phyloP scores from a whole-genome alignment of 2,113 vertebrate species.

The Rhodinocichla rosea region DNA sequence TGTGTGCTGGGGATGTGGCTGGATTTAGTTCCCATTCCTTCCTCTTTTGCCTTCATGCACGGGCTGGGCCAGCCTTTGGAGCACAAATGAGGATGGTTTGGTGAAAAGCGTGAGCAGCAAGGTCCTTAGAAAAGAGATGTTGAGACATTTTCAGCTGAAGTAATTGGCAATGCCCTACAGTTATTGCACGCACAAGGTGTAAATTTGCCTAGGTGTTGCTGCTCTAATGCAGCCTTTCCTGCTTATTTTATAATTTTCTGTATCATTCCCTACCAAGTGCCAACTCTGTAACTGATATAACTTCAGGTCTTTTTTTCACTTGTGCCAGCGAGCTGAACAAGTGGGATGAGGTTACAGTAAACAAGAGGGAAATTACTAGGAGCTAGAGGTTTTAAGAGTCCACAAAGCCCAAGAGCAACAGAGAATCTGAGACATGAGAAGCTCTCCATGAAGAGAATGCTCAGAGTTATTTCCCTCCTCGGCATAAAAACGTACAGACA shows the following conservation, averaged over 20 bases:
- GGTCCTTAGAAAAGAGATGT: background rate
- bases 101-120: background rate
- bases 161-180: background rate
- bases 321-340: background rate
- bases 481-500: background rate
- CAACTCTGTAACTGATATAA: background rate
- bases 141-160: background rate
- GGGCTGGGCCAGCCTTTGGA: background rate
- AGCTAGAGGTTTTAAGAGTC: background rate
- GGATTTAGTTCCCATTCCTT: background rate
- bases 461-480: background rate
- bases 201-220: slow-evolving; percentile 8
- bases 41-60: background rate
- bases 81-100: background rate
- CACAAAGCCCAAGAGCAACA: background rate
- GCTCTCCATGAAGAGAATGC: background rate
- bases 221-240: background rate
- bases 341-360: slow-evolving; percentile 20
- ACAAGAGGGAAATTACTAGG: background rate
- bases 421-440: background rate
- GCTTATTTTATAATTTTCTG: slow-evolving; percentile 7
- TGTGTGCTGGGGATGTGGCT: background rate
- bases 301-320: background rate
- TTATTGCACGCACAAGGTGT: background rate
- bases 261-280: background rate